Evolutionary conservation across 2,888 invertebrate genomes (phyloP).

Genomic region (Phyto melanocephala): DNA sequence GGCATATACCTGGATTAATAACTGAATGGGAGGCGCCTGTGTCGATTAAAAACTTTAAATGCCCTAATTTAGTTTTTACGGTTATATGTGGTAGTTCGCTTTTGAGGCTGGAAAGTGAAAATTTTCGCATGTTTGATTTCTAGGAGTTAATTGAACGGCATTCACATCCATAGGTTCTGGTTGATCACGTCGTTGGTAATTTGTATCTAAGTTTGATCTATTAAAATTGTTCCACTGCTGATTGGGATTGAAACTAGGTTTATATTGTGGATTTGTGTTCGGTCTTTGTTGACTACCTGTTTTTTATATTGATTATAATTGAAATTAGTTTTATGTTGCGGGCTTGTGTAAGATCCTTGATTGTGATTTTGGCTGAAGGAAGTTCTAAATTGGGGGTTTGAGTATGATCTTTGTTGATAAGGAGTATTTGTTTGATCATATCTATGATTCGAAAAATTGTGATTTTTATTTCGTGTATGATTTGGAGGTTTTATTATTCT

Average conservation of each 20-base stretch:
- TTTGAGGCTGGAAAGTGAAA: conserved; percentile 37
- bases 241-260: neutral
- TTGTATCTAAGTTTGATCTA: conserved; percentile 15
- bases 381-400: conserved; percentile 65
- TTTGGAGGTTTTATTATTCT: conserved; percentile 9
- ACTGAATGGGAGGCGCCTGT: conserved; percentile 51
- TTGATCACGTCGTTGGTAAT: conserved; percentile 22
- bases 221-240: neutral
- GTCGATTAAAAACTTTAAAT: conserved; percentile 51
- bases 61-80: conserved; percentile 32
- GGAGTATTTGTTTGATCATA: neutral
- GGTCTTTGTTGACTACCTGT: conserved; percentile 16
- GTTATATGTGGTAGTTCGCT: conserved; percentile 51
- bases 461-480: neutral
- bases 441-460: neutral
- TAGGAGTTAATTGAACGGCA: conserved; percentile 1
- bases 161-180: conserved; percentile 59
- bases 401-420: too few species aligned
- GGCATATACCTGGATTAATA: conserved; percentile 51
- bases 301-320: conserved; percentile 11
- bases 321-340: conserved; percentile 65
- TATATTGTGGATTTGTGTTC: conserved; percentile 1
- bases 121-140: conserved; percentile 7
- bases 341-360: conserved; percentile 6
- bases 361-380: neutral